Evolutionary conservation across 2,888 invertebrate genomes (phyloP).

Genomic region (Muschampia plurimacula): DNA sequence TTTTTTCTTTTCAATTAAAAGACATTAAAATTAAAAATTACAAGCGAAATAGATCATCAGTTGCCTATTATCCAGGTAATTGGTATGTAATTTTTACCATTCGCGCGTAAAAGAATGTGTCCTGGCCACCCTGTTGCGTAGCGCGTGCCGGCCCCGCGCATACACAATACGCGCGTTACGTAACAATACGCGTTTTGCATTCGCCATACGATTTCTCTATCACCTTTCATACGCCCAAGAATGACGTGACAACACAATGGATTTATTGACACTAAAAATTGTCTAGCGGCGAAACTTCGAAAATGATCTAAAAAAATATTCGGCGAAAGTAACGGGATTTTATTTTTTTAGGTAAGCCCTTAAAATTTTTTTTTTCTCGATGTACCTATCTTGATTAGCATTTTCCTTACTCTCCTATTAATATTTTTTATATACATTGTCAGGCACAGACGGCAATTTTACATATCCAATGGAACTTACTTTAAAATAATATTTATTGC

Average conservation of each 20-base stretch:
- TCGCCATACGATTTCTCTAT: slow-evolving; percentile 78
- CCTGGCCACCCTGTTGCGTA: slow-evolving; percentile 74
- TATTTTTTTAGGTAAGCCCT: not conserved
- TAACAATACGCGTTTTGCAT: slow-evolving; percentile 79
- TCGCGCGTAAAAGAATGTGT: slow-evolving; percentile 71
- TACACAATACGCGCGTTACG: slow-evolving; percentile 65
- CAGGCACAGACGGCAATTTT: too few relatives aligned
- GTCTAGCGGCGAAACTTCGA: slow-evolving; percentile 63
- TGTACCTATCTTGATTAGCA: too few relatives aligned
- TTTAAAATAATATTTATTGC: too few relatives aligned
- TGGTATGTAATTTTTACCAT: slow-evolving; percentile 43
- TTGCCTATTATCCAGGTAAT: slow-evolving; percentile 6
- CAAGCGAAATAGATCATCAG: not conserved
- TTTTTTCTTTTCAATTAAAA: too few relatives aligned
- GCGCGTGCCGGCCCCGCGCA: slow-evolving; percentile 65
- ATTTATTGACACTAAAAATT: slow-evolving; percentile 62
- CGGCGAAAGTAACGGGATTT: slow-evolving; percentile 16
- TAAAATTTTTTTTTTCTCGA: too few relatives aligned
- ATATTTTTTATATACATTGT: too few relatives aligned
- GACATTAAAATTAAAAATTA: not conserved
- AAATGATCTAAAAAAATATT: slow-evolving; percentile 15
- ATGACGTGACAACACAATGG: slow-evolving; percentile 70
- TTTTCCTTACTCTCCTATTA: too few relatives aligned
- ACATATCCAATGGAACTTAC: too few relatives aligned
- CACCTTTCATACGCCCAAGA: slow-evolving; percentile 64